Evolutionary conservation across 2,888 invertebrate genomes (phyloP).

Genomic region (Temnothorax ravouxi): DNA sequence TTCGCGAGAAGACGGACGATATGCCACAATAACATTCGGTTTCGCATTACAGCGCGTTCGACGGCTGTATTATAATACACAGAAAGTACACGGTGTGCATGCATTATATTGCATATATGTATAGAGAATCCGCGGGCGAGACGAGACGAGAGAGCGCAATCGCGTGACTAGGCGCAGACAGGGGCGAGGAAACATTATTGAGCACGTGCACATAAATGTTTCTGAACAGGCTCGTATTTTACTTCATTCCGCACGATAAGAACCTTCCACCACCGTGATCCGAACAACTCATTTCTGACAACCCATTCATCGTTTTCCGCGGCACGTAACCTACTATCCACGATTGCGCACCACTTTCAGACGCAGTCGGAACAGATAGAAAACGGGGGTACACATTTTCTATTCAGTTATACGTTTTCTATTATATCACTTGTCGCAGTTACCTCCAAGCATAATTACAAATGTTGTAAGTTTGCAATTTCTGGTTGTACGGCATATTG

Average conservation of each 20-base stretch:
- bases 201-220: conserved; percentile 58
- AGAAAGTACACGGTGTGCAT: conserved; percentile 27
- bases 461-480: neutral
- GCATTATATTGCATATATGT: conserved; percentile 44
- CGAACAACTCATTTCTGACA: conserved; percentile 59
- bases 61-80: conserved; percentile 20
- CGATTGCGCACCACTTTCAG: conserved; percentile 41
- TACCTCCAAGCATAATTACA: neutral
- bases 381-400: conserved; percentile 9
- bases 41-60: conserved; percentile 27
- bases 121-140: conserved; percentile 29
- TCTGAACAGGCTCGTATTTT: conserved; percentile 58
- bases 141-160: conserved; percentile 49
- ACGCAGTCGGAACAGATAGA: conserved; percentile 38
- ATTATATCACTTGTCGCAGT: neutral
- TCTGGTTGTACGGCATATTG: neutral
- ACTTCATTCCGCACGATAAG: conserved; percentile 55
- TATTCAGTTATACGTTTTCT: neutral
- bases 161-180: conserved; percentile 54
- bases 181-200: conserved; percentile 51
- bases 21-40: conserved; percentile 28
- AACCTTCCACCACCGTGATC: conserved; percentile 52
- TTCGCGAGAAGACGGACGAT: conserved; percentile 9
- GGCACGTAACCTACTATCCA: conserved; percentile 45
- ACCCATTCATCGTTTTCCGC: conserved; percentile 57